These are phyloP conservation scores for Ophonus ardosiacus DNA, from an alignment of 2,888 invertebrate species.

Conservation along the genomic window DNA sequence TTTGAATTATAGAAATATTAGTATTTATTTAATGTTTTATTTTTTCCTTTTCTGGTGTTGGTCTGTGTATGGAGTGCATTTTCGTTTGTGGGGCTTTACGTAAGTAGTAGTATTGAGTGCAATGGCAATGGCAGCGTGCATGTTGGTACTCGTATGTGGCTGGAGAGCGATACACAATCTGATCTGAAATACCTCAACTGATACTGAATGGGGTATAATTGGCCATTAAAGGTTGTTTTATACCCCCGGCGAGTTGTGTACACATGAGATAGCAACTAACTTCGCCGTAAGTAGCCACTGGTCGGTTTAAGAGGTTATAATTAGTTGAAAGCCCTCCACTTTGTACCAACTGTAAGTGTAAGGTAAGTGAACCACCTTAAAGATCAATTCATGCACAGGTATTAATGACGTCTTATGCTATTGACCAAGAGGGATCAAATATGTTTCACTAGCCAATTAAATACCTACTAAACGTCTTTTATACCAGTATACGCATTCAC, in stretches of 20 bases:
- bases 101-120: neutral
- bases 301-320: slow-evolving; percentile 73
- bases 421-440: slow-evolving; percentile 40
- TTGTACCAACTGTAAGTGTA: slow-evolving; percentile 16
- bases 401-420: slow-evolving; percentile 50
- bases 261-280: slow-evolving; percentile 43
- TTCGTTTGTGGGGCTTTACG: neutral
- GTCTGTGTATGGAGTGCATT: neutral
- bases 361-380: slow-evolving; percentile 42
- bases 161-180: slow-evolving; percentile 41
- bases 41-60: neutral
- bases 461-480: slow-evolving; percentile 30
- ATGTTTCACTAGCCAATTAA: slow-evolving; percentile 35
- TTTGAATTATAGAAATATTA: too few species aligned
- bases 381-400: slow-evolving; percentile 48
- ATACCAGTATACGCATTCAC: neutral
- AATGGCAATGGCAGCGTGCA: neutral
- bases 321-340: slow-evolving; percentile 72
- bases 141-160: neutral
- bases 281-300: slow-evolving; percentile 71
- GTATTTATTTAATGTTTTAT: too few species aligned
- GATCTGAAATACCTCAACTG: slow-evolving; percentile 60
- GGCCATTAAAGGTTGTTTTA: slow-evolving; percentile 66
- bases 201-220: slow-evolving; percentile 64
- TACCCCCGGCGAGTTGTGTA: slow-evolving; percentile 49